Conservation (phyloP, 1,140 invertebrate genomes). For the Chironomus tepperi region DNA sequence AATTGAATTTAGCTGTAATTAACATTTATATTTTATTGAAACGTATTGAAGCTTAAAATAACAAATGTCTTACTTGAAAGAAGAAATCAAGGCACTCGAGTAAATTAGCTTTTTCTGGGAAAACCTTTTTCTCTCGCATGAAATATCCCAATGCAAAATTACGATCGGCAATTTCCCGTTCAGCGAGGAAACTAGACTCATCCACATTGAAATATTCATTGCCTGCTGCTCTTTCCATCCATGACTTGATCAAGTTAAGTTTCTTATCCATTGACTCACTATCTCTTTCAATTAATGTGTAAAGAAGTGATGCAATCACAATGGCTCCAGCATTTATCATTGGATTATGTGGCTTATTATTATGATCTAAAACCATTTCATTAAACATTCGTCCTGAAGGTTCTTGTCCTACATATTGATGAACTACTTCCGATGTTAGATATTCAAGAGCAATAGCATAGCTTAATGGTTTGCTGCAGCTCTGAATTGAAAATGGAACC, state of each 20-base stretch:
- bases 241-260: constrained; percentile 73
- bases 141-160: constrained; percentile 97
- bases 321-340: constrained; percentile 98
- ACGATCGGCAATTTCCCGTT: constrained; percentile 89
- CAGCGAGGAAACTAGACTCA: constrained; percentile 91
- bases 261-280: constrained; percentile 72
- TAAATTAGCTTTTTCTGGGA: constrained; percentile 79
- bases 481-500: constrained; percentile 93
- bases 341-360: constrained; percentile 95
- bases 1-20: constrained; percentile 65
- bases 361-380: constrained; percentile 87
- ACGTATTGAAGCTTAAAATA: too few relatives aligned
- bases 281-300: constrained; percentile 72
- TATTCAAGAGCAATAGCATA: constrained; percentile 93
- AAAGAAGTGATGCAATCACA: constrained; percentile 78
- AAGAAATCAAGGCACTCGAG: constrained; percentile 95
- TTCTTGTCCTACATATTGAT: constrained; percentile 92
- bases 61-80: constrained; percentile 64
- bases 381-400: constrained; percentile 95
- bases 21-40: too few relatives aligned
- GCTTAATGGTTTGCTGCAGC: constrained; percentile 90
- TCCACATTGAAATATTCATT: constrained; percentile 92
- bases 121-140: constrained; percentile 94
- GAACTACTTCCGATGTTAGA: constrained; percentile 80
- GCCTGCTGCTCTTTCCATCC: constrained; percentile 73